Conservation (phyloP, 2,888 invertebrate species). For the Calameuta pallipes region DNA sequence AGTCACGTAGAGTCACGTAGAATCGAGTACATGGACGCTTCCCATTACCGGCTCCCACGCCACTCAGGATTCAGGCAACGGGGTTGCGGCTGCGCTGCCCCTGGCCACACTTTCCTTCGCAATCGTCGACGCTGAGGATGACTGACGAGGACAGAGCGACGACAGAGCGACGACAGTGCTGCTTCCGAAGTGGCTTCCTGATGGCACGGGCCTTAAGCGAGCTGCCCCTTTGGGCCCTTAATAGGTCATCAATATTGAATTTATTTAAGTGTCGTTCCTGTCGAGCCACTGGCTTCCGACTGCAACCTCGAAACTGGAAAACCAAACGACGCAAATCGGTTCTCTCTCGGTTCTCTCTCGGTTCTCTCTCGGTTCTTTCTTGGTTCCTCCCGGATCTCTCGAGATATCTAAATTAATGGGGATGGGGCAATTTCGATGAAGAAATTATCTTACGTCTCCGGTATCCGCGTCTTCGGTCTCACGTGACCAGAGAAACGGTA, state of each 20-base stretch:
- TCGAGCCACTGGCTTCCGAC: no score
- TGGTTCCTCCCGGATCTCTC: background rate
- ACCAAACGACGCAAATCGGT: no score
- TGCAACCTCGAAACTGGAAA: no score
- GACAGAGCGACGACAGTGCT: no score
- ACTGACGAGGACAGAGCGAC: no score
- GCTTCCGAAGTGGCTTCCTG: no score
- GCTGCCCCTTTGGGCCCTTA: slow-evolving; percentile 16
- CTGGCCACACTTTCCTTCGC: no score
- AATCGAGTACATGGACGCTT: slow-evolving; percentile 56
- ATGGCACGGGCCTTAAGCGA: no score
- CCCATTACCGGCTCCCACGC: slow-evolving; percentile 63
- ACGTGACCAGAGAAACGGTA: background rate
- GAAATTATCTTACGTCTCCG: background rate
- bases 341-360: no score
- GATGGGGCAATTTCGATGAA: background rate
- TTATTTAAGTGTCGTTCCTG: slow-evolving; percentile 33
- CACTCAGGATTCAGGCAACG: slow-evolving; percentile 23
- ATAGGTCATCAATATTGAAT: slow-evolving; percentile 51
- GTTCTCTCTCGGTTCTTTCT: no score
- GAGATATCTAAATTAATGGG: background rate
- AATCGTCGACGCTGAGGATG: no score
- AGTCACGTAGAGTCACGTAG: slow-evolving; percentile 8
- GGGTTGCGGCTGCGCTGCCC: no score
- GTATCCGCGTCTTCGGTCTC: background rate